phyloP scores from a whole-genome alignment of 1,140 invertebrate species.

The Mactra quadrangularis region DNA sequence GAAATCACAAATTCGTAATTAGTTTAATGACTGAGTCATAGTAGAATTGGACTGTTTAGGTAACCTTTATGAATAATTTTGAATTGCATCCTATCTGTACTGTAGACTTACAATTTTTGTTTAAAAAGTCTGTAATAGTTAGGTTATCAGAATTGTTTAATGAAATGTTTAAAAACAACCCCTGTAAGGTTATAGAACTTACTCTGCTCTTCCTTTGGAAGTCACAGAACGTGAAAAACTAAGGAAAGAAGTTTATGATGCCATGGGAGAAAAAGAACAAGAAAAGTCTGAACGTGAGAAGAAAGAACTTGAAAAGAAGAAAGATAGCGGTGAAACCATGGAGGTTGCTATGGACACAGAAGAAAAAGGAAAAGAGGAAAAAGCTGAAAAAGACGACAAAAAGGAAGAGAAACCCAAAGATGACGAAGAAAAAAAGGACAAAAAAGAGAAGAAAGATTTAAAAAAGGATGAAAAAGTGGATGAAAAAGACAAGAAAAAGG shows the following conservation, averaged over 20 bases:
- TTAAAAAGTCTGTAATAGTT: no score
- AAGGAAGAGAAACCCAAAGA: no score
- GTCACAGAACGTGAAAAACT: constrained; percentile 74
- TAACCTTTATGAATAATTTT: no score
- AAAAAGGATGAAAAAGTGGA: constrained; percentile 42
- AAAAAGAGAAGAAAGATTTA: constrained; percentile 64
- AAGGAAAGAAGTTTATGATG: constrained; percentile 74
- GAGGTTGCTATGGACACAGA: constrained; percentile 63
- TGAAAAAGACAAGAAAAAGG: constrained; percentile 10
- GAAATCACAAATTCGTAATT: no score
- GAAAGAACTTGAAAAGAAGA: constrained; percentile 71
- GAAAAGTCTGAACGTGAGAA: constrained; percentile 72
- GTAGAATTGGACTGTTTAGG: no score
- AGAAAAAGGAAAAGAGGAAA: constrained; percentile 59
- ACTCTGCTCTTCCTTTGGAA: neutral
- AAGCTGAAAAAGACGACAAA: constrained; percentile 52
- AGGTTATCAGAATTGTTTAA: no score
- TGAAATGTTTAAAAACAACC: no score
- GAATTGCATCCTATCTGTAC: no score
- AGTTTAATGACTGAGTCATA: no score
- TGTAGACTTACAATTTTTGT: no score
- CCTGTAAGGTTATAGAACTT: no score
- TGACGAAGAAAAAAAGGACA: constrained; percentile 22
- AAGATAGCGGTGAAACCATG: constrained; percentile 68
- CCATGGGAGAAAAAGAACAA: constrained; percentile 71